phyloP scores from a whole-genome alignment of 2,797 vertebrate species.

The Sus cebifrons region DNA sequence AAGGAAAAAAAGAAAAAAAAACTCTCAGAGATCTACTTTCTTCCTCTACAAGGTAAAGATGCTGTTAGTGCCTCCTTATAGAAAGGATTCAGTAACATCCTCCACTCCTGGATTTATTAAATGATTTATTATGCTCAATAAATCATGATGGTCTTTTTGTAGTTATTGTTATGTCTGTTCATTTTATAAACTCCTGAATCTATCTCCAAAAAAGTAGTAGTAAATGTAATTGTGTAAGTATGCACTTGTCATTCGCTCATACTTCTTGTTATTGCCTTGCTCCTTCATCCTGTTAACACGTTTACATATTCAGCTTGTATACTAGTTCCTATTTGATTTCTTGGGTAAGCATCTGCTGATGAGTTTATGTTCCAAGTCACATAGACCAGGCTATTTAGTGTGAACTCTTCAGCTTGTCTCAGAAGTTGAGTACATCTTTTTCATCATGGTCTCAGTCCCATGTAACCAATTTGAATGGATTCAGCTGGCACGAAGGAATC shows the following conservation, averaged over 20 bases:
- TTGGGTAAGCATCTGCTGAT: background rate
- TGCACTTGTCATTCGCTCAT: background rate
- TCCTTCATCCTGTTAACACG: background rate
- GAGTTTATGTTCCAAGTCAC: slow-evolving; percentile 41
- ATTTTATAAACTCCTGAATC: background rate
- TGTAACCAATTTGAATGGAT: slow-evolving; percentile 8
- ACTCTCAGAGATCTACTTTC: slow-evolving; percentile 19
- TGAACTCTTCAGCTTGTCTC: slow-evolving; percentile 29
- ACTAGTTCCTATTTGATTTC: background rate
- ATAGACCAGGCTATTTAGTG: background rate
- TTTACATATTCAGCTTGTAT: background rate
- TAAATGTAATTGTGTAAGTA: background rate
- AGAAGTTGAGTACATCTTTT: slow-evolving; percentile 5
- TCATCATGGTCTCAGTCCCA: background rate
- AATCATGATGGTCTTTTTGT: background rate
- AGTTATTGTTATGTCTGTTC: background rate
- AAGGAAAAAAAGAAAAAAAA: background rate
- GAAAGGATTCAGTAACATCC: background rate
- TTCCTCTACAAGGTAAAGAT: background rate
- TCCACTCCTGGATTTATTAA: background rate
- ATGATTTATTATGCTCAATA: background rate
- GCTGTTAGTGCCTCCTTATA: background rate
- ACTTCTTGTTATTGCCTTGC: background rate
- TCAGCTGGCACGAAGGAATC: background rate
- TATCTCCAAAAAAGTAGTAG: background rate